Evolutionary conservation across 1,140 invertebrate species (phyloP).

Genomic region (Ctenoplectra terminalis): DNA sequence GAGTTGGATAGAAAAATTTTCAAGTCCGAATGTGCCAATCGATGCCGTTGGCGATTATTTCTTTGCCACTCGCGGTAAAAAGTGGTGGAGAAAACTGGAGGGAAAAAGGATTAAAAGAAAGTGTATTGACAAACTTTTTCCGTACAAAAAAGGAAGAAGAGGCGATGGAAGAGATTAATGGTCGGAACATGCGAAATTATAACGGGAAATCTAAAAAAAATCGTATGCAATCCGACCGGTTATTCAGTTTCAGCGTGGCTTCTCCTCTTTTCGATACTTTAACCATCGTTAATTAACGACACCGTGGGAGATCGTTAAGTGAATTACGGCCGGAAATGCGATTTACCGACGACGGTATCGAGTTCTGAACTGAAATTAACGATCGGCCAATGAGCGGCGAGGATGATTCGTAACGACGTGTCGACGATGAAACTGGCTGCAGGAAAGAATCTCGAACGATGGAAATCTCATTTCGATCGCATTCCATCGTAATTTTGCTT

Average conservation of each 20-base stretch:
- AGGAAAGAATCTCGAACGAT: background rate
- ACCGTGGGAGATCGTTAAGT: slow-evolving; percentile 42
- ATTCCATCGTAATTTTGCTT: background rate
- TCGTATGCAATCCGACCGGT: background rate
- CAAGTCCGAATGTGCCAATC: background rate
- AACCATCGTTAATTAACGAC: slow-evolving; percentile 53
- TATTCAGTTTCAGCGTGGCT: slow-evolving; percentile 23
- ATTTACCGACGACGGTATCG: slow-evolving; percentile 45
- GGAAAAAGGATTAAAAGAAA: background rate
- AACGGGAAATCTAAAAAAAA: background rate
- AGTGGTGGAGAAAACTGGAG: background rate
- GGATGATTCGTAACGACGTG: slow-evolving; percentile 37
- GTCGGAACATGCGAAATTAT: background rate
- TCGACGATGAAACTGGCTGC: background rate
- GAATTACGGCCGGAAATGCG: slow-evolving; percentile 54
- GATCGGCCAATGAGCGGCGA: slow-evolving; percentile 21
- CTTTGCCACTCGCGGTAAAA: background rate
- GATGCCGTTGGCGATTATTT: background rate
- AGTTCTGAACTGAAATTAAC: slow-evolving; percentile 46
- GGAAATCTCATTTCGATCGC: slow-evolving; percentile 26
- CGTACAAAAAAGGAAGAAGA: too few relatives aligned
- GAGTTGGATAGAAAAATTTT: background rate
- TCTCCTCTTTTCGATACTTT: slow-evolving; percentile 35
- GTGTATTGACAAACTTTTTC: background rate
- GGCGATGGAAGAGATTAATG: background rate